Evolutionary conservation across 1,140 invertebrate genomes (phyloP), one percentile per base, ranked within the genome.

Genomic region (Tetragonula clypearis): DNA sequence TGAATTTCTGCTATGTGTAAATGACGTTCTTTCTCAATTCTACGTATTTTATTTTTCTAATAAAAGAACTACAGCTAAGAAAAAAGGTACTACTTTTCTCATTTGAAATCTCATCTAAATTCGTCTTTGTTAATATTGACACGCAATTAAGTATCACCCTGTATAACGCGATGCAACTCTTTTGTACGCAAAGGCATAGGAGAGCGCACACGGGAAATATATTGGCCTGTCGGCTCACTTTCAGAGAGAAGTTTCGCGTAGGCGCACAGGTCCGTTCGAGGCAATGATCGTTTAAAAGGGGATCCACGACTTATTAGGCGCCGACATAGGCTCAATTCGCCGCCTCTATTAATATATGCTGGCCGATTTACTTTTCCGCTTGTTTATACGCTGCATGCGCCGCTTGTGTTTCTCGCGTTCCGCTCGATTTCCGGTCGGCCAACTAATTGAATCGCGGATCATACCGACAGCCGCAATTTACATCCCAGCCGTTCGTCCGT

Each of bases 271-370:
- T 77, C 35, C 84, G 74, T 76, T 75, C 72, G 72, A 66, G 41
- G 49, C 73, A 30, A 49, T 58, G 73, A 68, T 88, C 81, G 84
- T 79, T 91, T 85, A 81, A 85, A 80, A 84, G 79, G 82, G 79
- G 75, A 90, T 88, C 87, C 90, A 81, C 90, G 91, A 92, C 91
- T 92, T 92, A 92, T 92, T 91, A 92, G 91, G 90, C 88, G 88
- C 90, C 91, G 91, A 87, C 90, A 76, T 85, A 87, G 62, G 58
- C 76, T 87, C 87, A 79, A 90, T 90, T 89, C 84, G 68, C 86
- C 19, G 73, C 86, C 66, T 85, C 79, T 89, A 88, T 90, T 88
- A 89, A 85, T 80, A 82, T 60, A 30, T 76, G 72, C 65, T 76
- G 53, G 55, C 75, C 82, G 75, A 86, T 89, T 91, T 87, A 86